Percentiles rank a stretch among this genome's conserved stretches.
Conservation (phyloP, 2,797 vertebrate genomes). For the Enteromius unitaeniatus region DNA sequence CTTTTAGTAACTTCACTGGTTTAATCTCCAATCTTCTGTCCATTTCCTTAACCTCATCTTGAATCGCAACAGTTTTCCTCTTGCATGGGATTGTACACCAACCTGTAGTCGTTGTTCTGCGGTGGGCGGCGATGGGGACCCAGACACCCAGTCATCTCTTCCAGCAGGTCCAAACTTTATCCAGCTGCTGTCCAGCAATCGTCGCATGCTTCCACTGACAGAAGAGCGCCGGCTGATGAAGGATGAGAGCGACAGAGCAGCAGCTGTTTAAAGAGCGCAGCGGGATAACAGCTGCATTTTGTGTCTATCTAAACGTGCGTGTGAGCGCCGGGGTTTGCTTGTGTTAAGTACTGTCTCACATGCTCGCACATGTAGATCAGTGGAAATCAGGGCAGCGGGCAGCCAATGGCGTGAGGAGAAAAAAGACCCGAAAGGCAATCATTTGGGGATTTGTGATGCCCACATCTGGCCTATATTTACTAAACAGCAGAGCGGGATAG, state of each 20-base stretch:
- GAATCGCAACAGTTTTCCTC: neutral
- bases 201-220: conserved; percentile 74
- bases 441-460: conserved; percentile 61
- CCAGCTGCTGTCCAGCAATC: conserved; percentile 87
- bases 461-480: conserved; percentile 64
- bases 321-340: neutral
- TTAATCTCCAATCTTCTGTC: neutral
- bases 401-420: conserved; percentile 39
- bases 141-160: conserved; percentile 88
- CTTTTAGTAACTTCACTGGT: neutral
- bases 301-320: conserved; percentile 20
- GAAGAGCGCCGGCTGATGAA: neutral
- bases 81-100: conserved; percentile 48
- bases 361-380: conserved; percentile 67
- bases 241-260: neutral
- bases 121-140: conserved; percentile 74
- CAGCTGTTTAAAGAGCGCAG: conserved; percentile 11
- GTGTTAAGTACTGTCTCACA: conserved; percentile 69
- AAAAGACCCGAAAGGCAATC: conserved; percentile 44
- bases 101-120: conserved; percentile 86
- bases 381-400: conserved; percentile 66
- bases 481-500: neutral
- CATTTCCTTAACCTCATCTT: neutral
- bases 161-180: conserved; percentile 88
- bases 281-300: conserved; percentile 17